Evolutionary conservation across 2,113 vertebrate species (phyloP), one percentile per base, ranked within the genome.

Genomic region (Tricholaema leucomelas): DNA sequence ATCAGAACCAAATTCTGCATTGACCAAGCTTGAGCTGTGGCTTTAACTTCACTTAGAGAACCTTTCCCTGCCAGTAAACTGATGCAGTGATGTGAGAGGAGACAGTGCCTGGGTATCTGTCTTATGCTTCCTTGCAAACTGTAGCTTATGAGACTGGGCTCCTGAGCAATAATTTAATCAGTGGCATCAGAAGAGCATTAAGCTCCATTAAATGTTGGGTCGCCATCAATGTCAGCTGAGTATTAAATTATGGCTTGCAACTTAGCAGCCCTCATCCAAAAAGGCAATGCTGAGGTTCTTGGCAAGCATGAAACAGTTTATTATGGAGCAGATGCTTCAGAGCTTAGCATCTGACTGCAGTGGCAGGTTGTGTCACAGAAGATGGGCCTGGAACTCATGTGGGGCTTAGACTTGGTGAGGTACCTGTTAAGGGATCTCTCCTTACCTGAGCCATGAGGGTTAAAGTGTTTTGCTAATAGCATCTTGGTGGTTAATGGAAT

Each of bases 81-180:
- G 87, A 86, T 93, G 93, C 60, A 85, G 55, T 92, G 74, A 93
- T 75, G 56, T 89, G 90, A 93, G 36, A 63, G 85, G 96, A 94
- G 94, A 91, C 73, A n/a, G 91, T 75, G 82, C 78, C 67, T 67
- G 55, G 73, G 13, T 91, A 90, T 96, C 70, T 96, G 90, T 96
- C n/a, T n/a, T n/a, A n/a, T 88, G 50, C 85, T 77, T 95, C 81
- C 84, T 92, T 91, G 65, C 44, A 94, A 93, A 95, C 70, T 93
- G 48, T 89, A 87, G 36, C 77, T 89, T 91, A 75, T 96, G 86
- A 95, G 97, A 93, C 63, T 93, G 91, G 84, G 85, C 90, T 93
- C 93, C 95, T 90, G 77, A 95, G 56, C 76, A 96, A 66, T 97
- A 97, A 96, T 97, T 97, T 94, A 95, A 96, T 97, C 90, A 96